Percentiles rank a stretch among this genome's conserved stretches.
phyloP scores from a whole-genome alignment of 2,113 vertebrate genomes.

The Gymnarchus niloticus region DNA sequence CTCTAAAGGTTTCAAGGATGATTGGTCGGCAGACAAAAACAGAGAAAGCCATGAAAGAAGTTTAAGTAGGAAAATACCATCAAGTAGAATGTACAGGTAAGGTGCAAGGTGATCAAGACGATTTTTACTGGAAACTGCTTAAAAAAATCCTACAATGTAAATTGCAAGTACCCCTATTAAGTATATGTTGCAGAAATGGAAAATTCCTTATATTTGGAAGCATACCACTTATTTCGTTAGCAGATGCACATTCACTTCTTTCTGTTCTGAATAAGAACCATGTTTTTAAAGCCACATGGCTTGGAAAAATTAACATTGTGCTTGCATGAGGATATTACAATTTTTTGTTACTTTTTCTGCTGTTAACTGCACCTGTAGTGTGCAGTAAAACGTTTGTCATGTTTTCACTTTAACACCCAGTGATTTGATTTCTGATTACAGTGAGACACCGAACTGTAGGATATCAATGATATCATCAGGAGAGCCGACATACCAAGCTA shows the following conservation, averaged over 20 bases:
- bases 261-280: neutral
- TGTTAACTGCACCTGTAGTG: neutral
- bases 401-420: neutral
- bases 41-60: slow-evolving; percentile 84
- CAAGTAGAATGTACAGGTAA: slow-evolving; percentile 87
- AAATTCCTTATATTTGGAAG: too few relatives aligned
- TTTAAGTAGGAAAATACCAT: slow-evolving; percentile 83
- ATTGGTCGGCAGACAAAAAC: slow-evolving; percentile 72
- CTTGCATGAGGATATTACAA: neutral
- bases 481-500: slow-evolving; percentile 94
- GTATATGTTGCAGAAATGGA: neutral
- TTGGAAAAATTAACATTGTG: neutral
- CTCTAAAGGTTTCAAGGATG: slow-evolving; percentile 78
- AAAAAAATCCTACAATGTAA: neutral
- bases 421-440: slow-evolving; percentile 59
- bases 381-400: neutral
- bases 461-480: slow-evolving; percentile 94
- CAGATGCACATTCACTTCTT: neutral
- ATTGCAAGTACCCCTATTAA: neutral
- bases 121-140: neutral
- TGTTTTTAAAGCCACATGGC: neutral
- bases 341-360: neutral
- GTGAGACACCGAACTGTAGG: slow-evolving; percentile 94
- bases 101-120: slow-evolving; percentile 26
- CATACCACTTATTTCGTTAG: neutral